A percentile compares a stretch with the other conserved stretches of the same genome.
Evolutionary conservation across 1,140 invertebrate species (phyloP).

Genomic region (Anagrus nilaparvatae): DNA sequence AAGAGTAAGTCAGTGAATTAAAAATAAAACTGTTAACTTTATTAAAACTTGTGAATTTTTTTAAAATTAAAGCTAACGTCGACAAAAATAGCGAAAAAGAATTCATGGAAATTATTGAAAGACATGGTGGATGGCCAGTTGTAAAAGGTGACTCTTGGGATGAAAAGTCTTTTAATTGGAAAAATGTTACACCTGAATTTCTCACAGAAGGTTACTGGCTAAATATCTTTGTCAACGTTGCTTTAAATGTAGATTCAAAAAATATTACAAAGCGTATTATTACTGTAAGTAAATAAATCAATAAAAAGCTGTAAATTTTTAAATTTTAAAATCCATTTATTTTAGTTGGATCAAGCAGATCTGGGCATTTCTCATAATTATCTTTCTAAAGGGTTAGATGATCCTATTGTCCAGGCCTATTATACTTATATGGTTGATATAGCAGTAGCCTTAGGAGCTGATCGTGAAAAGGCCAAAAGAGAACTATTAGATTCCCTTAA

Average conservation of each 20-base stretch:
- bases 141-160: slow-evolving; percentile 69
- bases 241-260: slow-evolving; percentile 9
- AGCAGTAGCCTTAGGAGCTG: slow-evolving; percentile 49
- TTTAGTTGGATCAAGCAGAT: too few relatives aligned
- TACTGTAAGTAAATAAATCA: slow-evolving; percentile 2
- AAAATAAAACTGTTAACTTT: too few relatives aligned
- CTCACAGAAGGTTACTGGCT: slow-evolving; percentile 5
- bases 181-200: not conserved
- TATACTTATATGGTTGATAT: slow-evolving; percentile 36
- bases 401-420: slow-evolving; percentile 29
- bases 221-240: slow-evolving; percentile 6
- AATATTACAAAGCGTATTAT: slow-evolving; percentile 8
- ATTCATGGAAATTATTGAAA: slow-evolving; percentile 55
- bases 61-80: slow-evolving; percentile 57
- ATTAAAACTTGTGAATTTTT: too few relatives aligned
- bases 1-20: slow-evolving; percentile 65
- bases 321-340: too few relatives aligned
- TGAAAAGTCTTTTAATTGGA: slow-evolving; percentile 66
- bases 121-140: slow-evolving; percentile 83
- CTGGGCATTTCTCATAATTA: slow-evolving; percentile 48
- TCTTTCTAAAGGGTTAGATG: slow-evolving; percentile 39
- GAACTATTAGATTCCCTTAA: slow-evolving; percentile 48
- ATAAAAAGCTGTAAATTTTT: too few relatives aligned
- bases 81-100: slow-evolving; percentile 62
- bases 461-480: slow-evolving; percentile 31